Base-by-base conservation (phyloP, 2,797 vertebrate genomes). In the Sebastes jordani region DNA sequence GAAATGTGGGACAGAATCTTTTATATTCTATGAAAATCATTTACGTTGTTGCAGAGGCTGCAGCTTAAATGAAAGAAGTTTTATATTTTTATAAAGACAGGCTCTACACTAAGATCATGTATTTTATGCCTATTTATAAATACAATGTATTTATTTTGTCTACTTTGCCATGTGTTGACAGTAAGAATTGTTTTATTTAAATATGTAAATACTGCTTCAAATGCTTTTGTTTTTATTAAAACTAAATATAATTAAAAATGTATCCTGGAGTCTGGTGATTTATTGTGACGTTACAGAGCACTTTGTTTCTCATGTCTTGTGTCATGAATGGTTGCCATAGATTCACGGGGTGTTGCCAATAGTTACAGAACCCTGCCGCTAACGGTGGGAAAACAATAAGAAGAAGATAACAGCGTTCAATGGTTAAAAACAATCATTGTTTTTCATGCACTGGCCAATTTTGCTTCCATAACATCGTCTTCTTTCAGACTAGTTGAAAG, bases 101-200 rank as follows among this genome's bases (percentile, higher is more conserved):
- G 36, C 23, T 64, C 14, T 25, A 4, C 16, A 20, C 32, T 70
- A 5, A 80, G 3, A 52, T 65, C 22, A 14, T 22, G 20, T 69
- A 73, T 73, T 78, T 1, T 82, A 61, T 10, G 18, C 1, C 18
- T 27, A 66, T 75, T 52, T 72, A 20, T 80, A 61, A 20, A 71
- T 60, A 20, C 3, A n/a, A 6, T 61, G 18, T 86, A 80, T 89
- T 71, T 91, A 81, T 89, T 86, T 80, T 63, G 34, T 81, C 67
- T 63, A 60, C 42, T 61, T 66, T 70, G 20, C 16, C 2, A 16
- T 68, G 14, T 36, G 22, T 32, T 72, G 20, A 32, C 13, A 55
- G 4, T 25, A 46, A 70, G 11, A 11, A 18, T 56, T 11, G 18
- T 34, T 34, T 36, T 38, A 64, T 75, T 71, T 82, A 29, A 71